These are phyloP conservation scores for Alviniconcha marisindica DNA, from an alignment of 1,140 invertebrate genomes.

Conservation along the genomic window DNA sequence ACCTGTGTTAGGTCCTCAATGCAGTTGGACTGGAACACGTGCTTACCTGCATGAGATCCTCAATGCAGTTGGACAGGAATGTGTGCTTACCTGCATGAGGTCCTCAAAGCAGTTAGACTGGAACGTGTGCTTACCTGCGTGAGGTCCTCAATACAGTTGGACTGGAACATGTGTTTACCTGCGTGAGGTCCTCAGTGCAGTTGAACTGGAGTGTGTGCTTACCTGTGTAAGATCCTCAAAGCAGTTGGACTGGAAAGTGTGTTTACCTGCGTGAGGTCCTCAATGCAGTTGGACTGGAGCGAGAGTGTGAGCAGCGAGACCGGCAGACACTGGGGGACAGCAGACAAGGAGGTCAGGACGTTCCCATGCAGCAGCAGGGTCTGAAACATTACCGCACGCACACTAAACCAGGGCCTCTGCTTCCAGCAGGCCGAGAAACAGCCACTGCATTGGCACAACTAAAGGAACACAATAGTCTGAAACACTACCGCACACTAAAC, in stretches of 20 bases:
- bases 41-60: neutral
- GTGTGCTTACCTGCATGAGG: neutral
- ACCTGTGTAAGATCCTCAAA: too few relatives aligned
- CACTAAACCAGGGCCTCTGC: too few relatives aligned
- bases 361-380: conserved; percentile 91
- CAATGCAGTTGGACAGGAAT: neutral
- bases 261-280: conserved; percentile 85
- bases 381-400: too few relatives aligned
- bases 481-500: too few relatives aligned
- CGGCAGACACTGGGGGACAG: conserved; percentile 90
- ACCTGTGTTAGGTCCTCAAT: neutral
- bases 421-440: too few relatives aligned
- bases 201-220: conserved; percentile 80
- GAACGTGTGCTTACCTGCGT: neutral
- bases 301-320: conserved; percentile 85
- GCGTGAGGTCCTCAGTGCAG: conserved; percentile 90
- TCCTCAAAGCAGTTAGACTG: neutral
- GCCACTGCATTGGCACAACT: too few relatives aligned
- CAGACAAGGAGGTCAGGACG: conserved; percentile 86
- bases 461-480: too few relatives aligned
- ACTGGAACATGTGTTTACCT: conserved; percentile 69
- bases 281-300: conserved; percentile 89
- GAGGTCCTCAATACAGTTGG: too few relatives aligned
- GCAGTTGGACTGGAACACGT: neutral
- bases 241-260: too few relatives aligned